Evolutionary conservation across 2,888 invertebrate genomes (phyloP), one percentile per base, ranked within the genome.

Genomic region (Macrosoma leucophasiata): DNA sequence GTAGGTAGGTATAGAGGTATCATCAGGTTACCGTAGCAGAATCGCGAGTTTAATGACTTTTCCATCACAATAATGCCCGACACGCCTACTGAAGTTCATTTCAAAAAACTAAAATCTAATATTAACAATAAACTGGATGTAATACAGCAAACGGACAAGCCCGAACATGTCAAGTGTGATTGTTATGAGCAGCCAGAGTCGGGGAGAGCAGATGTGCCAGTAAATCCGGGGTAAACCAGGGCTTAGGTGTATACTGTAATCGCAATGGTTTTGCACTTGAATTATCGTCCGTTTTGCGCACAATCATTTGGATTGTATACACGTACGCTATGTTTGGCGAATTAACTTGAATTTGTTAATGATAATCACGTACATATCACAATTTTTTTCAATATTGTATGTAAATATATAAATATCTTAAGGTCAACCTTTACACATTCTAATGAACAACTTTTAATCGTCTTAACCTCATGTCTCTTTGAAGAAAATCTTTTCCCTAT

Each of bases 161-260:
- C n/a, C n/a, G n/a, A n/a, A n/a, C n/a, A n/a, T 40, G 43, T 46
- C 43, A 46, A 48, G 46, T 43, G 46, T 37, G 41, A 40, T 52
- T 52, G 43, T 48, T 54, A 55, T 52, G 51, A 64, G 60, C 58
- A 58, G 66, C n/a, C n/a, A n/a, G 59, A 61, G 52, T 39, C 29
- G 33, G 19, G 31, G 29, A 36, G 36, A 45, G 39, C 51, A 51
- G 51, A 46, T 49, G 50, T 58, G 53, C 50, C n/a, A 40, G 36
- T 34, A 68, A 74, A 76, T 69, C 76, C 71, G 60, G 59, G 59
- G 64, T 78, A 73, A 78, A 62, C 73, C 62, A 52, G 48, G 71
- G 68, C 72, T 78, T 74, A 78, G 74, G 47, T 39, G 36, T 36
- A 35, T 29, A 41, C 47, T 55, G 65, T 72, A 74, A 74, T 70